Percentiles rank a stretch among this genome's conserved stretches.
phyloP scores from a whole-genome alignment of 2,797 vertebrate species.

The Spea hammondii region DNA sequence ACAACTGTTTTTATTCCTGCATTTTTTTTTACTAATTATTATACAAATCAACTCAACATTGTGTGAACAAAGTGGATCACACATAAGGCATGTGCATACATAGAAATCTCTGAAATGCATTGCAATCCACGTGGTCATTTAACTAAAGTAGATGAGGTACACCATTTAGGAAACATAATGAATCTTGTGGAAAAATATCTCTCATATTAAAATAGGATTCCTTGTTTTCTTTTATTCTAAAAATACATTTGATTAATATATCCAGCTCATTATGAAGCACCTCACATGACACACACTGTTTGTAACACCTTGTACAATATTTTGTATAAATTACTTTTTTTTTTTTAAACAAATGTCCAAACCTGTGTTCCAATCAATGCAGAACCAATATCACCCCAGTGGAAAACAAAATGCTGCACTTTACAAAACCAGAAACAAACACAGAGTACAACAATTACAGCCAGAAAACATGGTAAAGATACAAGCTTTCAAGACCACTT shows the following conservation, averaged over 20 bases:
- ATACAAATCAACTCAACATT: conserved; percentile 60
- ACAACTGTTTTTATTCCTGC: conserved; percentile 64
- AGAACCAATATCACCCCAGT: too few species aligned
- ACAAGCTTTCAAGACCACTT: too few species aligned
- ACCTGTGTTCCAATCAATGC: too few species aligned
- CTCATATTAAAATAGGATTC: conserved; percentile 63
- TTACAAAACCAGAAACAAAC: too few species aligned
- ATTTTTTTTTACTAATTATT: conserved; percentile 57
- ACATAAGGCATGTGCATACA: conserved; percentile 50
- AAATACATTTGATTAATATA: conserved; percentile 6
- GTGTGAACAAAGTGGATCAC: conserved; percentile 58
- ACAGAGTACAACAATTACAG: too few species aligned
- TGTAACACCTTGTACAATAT: background rate
- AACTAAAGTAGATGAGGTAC: conserved; percentile 50
- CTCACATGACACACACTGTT: background rate
- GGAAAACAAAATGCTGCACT: too few species aligned
- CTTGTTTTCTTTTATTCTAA: conserved; percentile 46
- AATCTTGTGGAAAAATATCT: conserved; percentile 62
- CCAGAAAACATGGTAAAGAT: too few species aligned
- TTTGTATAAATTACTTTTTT: too few species aligned
- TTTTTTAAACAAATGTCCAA: too few species aligned
- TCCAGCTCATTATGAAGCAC: conserved; percentile 2
- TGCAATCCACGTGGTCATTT: conserved; percentile 50
- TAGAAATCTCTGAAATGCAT: conserved; percentile 49
- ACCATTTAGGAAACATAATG: conserved; percentile 13